Base-by-base conservation (phyloP, 2,797 vertebrate species). In the Lycodopsis pacificus region DNA sequence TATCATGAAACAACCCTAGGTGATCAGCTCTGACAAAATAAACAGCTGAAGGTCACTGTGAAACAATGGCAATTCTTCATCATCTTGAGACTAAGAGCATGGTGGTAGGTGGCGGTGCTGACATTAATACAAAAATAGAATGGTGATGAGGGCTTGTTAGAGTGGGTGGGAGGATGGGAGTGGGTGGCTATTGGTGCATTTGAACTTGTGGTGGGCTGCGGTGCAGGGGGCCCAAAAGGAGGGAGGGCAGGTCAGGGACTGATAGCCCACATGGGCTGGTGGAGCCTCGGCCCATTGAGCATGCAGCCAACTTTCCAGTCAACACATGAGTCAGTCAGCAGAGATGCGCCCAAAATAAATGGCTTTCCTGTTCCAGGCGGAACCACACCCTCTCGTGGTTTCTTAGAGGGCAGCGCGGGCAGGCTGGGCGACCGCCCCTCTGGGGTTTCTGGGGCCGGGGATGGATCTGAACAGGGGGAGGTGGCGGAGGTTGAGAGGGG, bases 261-360 rank as follows among this genome's bases (percentile, higher is more conserved):
- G 95, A 95, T 94, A 95, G 95, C 95, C 96, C 95, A 96, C 91
- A 93, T n/a, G 90, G 87, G 91, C 90, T 96, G 95, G 94, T 92
- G 94, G 88, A 91, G 94, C 91, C 89, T 92, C 65, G 92, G 95
- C 95, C 94, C 86, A 54, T 79, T 88, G 94, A 95, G 92, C 94
- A 81, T 82, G 83, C 90, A 94, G 96, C 96, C 96, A 96, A 96
- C 96, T 98, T 98, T 98, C 97, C 97, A 97, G 97, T 96, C 81
- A 95, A 97, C 97, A 97, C 94, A 97, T 97, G 97, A 98, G 95
- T 98, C 97, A 98, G 94, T 95, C 95, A 95, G 88, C 94, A 97
- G 93, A 97, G 97, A 97, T 97, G 96, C 91, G 90, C 95, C 95
- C 92, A 91, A 97, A 98, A 99, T 98, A 99, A 98, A 97, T 96